phyloP scores from a whole-genome alignment of 2,888 invertebrate species.

The Trilocha varians region DNA sequence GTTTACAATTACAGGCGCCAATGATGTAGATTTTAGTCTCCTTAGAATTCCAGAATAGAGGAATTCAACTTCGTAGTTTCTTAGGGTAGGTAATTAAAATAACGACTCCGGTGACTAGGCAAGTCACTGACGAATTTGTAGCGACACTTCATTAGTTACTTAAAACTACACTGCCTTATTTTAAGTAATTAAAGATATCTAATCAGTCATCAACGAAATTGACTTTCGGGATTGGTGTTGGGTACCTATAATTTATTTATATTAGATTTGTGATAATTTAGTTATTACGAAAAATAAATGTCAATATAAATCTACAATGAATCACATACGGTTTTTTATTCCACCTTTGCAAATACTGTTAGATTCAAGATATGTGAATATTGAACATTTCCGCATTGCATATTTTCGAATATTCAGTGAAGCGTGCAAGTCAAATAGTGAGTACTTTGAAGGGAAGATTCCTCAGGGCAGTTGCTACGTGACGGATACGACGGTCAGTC shows the following conservation, averaged over 20 bases:
- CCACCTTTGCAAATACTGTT: not conserved
- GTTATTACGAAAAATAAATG: too few relatives aligned
- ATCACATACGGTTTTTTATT: constrained; percentile 1
- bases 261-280: too few relatives aligned
- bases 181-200: too few relatives aligned
- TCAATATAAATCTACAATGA: not conserved
- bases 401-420: constrained; percentile 46
- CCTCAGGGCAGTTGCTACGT: constrained; percentile 47
- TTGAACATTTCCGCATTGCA: constrained; percentile 31
- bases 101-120: too few relatives aligned
- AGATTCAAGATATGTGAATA: constrained; percentile 21
- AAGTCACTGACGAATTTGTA: too few relatives aligned
- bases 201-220: constrained; percentile 15
- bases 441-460: constrained; percentile 46
- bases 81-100: too few relatives aligned
- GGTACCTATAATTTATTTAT: constrained; percentile 15
- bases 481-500: constrained; percentile 46
- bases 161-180: too few relatives aligned
- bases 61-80: too few relatives aligned
- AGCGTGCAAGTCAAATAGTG: constrained; percentile 49
- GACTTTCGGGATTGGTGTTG: constrained; percentile 24
- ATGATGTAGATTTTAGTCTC: too few relatives aligned
- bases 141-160: too few relatives aligned
- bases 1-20: constrained; percentile 66
- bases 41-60: too few relatives aligned